Evolutionary conservation across 2,888 invertebrate genomes (phyloP).

Genomic region (Mesorhabditis spiculigera): DNA sequence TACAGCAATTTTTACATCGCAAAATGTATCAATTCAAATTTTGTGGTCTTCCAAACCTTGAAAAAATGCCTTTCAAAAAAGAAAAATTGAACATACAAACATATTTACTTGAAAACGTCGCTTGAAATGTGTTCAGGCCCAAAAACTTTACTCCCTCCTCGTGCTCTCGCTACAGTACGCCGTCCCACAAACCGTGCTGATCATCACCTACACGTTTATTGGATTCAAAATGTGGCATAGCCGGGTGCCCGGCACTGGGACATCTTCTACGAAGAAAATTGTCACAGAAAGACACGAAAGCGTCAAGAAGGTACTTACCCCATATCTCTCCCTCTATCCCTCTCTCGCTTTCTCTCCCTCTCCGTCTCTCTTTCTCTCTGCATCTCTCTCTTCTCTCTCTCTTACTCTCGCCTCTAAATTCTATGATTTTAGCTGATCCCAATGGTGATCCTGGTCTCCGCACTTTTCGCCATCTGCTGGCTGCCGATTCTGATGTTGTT

Average conservation of each 20-base stretch:
- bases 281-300: conserved; percentile 50
- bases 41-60: too few relatives aligned
- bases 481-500: conserved; percentile 55
- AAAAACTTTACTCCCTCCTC: conserved; percentile 42
- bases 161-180: conserved; percentile 54
- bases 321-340: too few relatives aligned
- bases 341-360: too few relatives aligned
- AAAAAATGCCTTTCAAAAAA: too few relatives aligned
- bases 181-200: conserved; percentile 53
- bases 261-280: conserved; percentile 33
- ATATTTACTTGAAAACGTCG: too few relatives aligned
- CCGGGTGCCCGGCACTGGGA: conserved; percentile 45
- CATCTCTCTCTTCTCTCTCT: not conserved
- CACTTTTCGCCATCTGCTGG: conserved; percentile 56
- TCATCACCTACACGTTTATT: conserved; percentile 56
- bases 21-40: too few relatives aligned
- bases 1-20: too few relatives aligned
- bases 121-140: conserved; percentile 13
- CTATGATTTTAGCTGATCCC: conserved; percentile 48
- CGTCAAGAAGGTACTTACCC: conserved; percentile 54
- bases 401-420: not conserved
- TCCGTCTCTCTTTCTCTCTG: not conserved
- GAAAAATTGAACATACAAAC: too few relatives aligned
- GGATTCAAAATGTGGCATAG: conserved; percentile 57
- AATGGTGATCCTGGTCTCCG: conserved; percentile 56